Conservation (phyloP, 2,113 vertebrate genomes). For the Pomatostomus ruficeps region DNA sequence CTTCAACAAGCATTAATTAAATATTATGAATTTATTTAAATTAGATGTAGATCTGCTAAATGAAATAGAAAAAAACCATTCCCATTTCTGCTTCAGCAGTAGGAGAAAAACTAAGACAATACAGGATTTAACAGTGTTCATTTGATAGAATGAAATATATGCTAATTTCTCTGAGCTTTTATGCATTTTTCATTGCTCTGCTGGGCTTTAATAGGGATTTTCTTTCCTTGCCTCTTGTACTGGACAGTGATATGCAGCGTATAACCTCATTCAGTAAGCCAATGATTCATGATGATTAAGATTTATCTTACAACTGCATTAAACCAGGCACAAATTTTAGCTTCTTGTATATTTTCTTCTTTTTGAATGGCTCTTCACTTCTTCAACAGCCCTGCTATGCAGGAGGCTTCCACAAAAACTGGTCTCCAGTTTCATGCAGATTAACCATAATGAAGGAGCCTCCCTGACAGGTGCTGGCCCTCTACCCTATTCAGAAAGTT, state of each 20-base stretch:
- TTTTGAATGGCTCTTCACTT: background rate
- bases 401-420: background rate
- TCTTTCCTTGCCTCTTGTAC: background rate
- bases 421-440: background rate
- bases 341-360: background rate
- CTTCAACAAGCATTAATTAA: background rate
- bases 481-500: background rate
- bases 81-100: background rate
- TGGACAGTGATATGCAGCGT: background rate
- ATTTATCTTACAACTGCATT: background rate
- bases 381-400: background rate
- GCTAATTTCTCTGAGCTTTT: background rate
- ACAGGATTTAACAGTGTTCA: background rate
- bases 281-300: background rate
- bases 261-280: background rate
- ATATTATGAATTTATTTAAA: background rate
- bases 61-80: background rate
- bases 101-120: background rate
- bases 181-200: constrained; percentile 4
- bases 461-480: background rate
- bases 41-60: background rate
- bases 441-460: background rate
- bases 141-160: background rate
- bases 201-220: background rate
- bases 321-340: background rate